Evolutionary conservation across 2,797 vertebrate species (phyloP).

Genomic region (Megalops cyprinoides): DNA sequence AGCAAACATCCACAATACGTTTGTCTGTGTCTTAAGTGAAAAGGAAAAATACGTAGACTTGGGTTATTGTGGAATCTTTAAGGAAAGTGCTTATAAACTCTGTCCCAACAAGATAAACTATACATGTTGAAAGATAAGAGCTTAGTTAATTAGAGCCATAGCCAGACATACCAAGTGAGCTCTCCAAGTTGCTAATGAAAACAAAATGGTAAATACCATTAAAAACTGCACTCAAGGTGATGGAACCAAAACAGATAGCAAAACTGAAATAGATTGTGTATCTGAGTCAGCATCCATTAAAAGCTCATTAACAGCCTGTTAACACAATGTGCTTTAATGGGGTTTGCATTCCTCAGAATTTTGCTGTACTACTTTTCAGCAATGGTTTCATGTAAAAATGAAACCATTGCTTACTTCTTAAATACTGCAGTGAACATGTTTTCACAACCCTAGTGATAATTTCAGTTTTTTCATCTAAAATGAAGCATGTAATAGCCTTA

Average conservation of each 20-base stretch:
- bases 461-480: no score
- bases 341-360: neutral
- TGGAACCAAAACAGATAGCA: neutral
- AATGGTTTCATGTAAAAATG: neutral
- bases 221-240: neutral
- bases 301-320: slow-evolving; percentile 4
- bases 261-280: neutral
- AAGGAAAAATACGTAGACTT: neutral
- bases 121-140: slow-evolving; percentile 5
- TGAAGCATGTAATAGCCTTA: no score
- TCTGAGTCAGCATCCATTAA: slow-evolving; percentile 29
- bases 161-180: slow-evolving; percentile 1
- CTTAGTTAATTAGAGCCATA: neutral
- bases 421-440: no score
- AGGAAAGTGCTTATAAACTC: neutral
- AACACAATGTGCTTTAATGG: neutral
- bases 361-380: slow-evolving; percentile 10
- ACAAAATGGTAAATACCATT: slow-evolving; percentile 6
- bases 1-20: neutral
- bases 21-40: neutral
- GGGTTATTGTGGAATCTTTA: neutral
- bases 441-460: no score
- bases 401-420: no score
- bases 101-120: slow-evolving; percentile 2
- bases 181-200: neutral